Percentiles rank a stretch among this genome's conserved stretches.
Evolutionary conservation across 1,140 invertebrate genomes (phyloP).

Genomic region (Pseudomyrmex flavicornis): DNA sequence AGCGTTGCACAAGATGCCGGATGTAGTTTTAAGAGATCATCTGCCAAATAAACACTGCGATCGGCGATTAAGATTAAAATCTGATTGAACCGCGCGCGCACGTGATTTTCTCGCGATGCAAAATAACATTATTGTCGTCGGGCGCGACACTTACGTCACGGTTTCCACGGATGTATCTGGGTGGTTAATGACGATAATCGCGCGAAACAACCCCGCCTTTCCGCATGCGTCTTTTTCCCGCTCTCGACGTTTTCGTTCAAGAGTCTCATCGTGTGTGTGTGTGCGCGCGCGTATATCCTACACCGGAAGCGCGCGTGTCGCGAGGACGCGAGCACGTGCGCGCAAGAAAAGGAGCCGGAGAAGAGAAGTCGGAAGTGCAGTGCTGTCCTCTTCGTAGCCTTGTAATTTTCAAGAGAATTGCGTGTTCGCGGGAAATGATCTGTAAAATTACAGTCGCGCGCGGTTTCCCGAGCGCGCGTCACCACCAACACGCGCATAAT

Average conservation of each 20-base stretch:
- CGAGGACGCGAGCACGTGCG: constrained; percentile 24
- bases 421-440: constrained; percentile 67
- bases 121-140: neutral
- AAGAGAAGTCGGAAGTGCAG: neutral
- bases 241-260: neutral
- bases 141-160: constrained; percentile 11
- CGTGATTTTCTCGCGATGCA: neutral
- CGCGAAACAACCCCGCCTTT: constrained; percentile 6
- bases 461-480: constrained; percentile 59
- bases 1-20: neutral
- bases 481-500: constrained; percentile 21
- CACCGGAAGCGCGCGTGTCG: no score
- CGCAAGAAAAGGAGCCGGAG: constrained; percentile 36
- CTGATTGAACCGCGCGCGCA: neutral
- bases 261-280: neutral
- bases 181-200: constrained; percentile 25
- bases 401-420: constrained; percentile 67
- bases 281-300: neutral
- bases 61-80: neutral
- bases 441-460: constrained; percentile 65
- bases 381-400: constrained; percentile 40
- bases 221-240: constrained; percentile 18
- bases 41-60: neutral
- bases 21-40: no score
- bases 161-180: neutral